Conservation (phyloP, 2,888 invertebrate genomes). For the Tenthredo livida region DNA sequence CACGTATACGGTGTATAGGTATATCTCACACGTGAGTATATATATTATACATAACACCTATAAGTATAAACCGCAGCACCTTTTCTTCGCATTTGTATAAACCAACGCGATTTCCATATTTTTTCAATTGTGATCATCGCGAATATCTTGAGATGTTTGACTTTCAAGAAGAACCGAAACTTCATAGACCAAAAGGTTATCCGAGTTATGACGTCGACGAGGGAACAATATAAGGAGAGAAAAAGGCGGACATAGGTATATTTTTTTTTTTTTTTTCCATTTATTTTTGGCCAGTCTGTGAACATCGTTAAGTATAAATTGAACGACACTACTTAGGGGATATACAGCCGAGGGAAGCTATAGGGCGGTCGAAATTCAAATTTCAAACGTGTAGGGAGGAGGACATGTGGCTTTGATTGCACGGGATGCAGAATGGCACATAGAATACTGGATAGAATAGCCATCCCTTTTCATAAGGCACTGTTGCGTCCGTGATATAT, state of each 20-base stretch:
- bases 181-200: too few relatives aligned
- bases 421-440: conserved; percentile 9
- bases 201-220: too few relatives aligned
- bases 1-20: not conserved
- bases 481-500: not conserved
- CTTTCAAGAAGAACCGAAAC: not conserved
- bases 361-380: conserved; percentile 9
- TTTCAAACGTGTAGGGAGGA: not conserved
- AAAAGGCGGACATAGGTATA: not conserved
- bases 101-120: not conserved
- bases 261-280: not conserved
- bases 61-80: not conserved
- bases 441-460: not conserved
- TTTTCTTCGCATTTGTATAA: not conserved
- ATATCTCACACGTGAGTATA: not conserved
- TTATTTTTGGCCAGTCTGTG: not conserved
- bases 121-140: not conserved
- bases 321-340: not conserved
- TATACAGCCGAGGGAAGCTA: not conserved
- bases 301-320: not conserved
- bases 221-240: not conserved
- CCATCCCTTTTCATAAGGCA: conserved; percentile 10
- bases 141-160: not conserved
- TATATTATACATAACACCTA: too few relatives aligned
- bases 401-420: not conserved